Evolutionary conservation across 2,113 vertebrate genomes (phyloP).

Genomic region (Paedocypris sp.): DNA sequence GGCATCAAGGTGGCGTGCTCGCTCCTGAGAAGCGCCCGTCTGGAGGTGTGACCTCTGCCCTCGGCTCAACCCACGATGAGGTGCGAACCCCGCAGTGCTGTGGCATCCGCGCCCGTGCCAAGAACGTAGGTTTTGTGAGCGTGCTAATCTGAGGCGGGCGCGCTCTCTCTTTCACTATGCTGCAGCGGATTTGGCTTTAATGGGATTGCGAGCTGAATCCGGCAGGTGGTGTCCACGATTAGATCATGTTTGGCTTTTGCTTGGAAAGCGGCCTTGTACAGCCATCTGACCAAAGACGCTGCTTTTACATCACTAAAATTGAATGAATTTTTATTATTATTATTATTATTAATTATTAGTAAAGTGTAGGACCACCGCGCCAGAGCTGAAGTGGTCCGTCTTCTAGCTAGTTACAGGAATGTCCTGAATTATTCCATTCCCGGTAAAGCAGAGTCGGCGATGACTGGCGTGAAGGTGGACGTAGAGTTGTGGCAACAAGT

Average conservation of each 20-base stretch:
- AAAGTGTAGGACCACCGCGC: too few relatives aligned
- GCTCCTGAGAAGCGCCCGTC: neutral
- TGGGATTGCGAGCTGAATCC: constrained; percentile 19
- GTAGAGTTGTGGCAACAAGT: too few relatives aligned
- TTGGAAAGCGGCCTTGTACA: constrained; percentile 10
- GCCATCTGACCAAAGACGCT: too few relatives aligned
- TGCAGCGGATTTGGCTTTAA: constrained; percentile 21
- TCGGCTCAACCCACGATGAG: neutral
- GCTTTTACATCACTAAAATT: too few relatives aligned
- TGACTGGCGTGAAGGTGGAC: neutral
- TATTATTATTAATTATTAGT: too few relatives aligned
- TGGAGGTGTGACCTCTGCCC: neutral
- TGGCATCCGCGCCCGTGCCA: neutral
- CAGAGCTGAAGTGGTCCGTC: neutral
- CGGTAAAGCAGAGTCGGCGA: neutral
- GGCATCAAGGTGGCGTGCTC: neutral
- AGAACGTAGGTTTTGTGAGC: constrained; percentile 2
- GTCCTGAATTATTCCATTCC: neutral
- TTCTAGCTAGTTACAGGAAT: neutral
- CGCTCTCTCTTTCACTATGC: constrained; percentile 18
- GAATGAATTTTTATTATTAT: too few relatives aligned
- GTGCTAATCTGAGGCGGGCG: neutral
- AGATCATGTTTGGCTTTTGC: constrained; percentile 19
- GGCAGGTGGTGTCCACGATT: constrained; percentile 24
- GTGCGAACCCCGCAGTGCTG: neutral